Conservation (phyloP, 2,113 vertebrate species). For the Nettapus auritus region DNA sequence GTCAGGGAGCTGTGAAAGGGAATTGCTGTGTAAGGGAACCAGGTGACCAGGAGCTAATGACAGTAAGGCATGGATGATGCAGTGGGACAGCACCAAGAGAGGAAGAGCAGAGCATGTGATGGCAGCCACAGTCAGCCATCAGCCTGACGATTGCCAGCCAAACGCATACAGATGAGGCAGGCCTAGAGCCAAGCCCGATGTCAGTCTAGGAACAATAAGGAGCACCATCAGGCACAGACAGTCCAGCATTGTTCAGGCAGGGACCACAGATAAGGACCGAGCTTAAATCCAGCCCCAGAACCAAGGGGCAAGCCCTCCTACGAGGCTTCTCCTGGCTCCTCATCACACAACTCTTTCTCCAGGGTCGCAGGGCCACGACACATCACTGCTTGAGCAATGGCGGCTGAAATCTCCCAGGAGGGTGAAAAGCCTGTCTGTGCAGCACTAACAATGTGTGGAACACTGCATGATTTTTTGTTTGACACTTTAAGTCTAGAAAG, state of each 20-base stretch:
- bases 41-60: neutral
- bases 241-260: neutral
- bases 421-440: neutral
- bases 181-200: fast-evolving
- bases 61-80: neutral
- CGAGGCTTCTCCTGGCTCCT: neutral
- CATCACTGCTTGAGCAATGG: neutral
- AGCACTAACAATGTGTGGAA: neutral
- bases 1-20: neutral
- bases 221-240: neutral
- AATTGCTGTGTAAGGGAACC: neutral
- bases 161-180: neutral
- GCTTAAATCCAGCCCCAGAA: neutral
- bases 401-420: neutral
- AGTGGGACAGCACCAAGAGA: neutral
- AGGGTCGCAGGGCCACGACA: neutral
- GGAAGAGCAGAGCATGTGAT: neutral
- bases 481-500: neutral
- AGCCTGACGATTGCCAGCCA: neutral
- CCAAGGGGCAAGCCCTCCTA: neutral
- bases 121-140: neutral
- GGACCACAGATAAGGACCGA: neutral
- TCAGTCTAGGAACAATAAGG: neutral
- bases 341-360: neutral
- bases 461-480: neutral